Percentiles rank a stretch among this genome's conserved stretches.
Evolutionary conservation across 2,888 invertebrate genomes (phyloP).

Genomic region (Pristionchus arcanus): DNA sequence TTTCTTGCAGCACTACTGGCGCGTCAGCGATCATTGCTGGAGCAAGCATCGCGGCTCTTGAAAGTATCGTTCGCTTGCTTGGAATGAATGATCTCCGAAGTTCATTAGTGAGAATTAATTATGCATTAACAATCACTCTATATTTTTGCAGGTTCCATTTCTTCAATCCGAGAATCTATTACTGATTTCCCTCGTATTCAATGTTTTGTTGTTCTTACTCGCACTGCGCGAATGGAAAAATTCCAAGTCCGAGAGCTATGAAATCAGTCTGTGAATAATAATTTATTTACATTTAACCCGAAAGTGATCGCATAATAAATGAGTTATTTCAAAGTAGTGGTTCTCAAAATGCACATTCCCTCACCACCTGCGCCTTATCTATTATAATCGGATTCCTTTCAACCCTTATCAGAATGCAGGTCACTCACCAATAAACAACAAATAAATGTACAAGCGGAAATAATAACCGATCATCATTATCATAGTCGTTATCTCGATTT

Average conservation of each 20-base stretch:
- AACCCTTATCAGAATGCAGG: background rate
- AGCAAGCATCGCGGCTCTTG: background rate
- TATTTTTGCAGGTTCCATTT: background rate
- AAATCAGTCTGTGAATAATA: background rate
- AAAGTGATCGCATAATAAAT: background rate
- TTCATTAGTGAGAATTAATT: background rate
- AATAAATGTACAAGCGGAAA: background rate
- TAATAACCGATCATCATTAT: background rate
- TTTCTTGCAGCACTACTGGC: background rate
- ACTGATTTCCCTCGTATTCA: background rate
- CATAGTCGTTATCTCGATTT: background rate
- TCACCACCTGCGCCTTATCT: too few relatives aligned
- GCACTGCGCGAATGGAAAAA: background rate
- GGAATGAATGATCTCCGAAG: background rate
- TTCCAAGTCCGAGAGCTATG: background rate
- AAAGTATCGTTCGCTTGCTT: background rate
- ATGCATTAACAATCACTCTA: too few relatives aligned
- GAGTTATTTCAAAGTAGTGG: background rate
- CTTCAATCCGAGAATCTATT: background rate
- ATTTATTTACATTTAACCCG: background rate
- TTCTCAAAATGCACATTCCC: background rate
- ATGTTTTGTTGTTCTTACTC: background rate
- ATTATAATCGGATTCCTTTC: background rate
- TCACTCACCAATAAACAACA: background rate
- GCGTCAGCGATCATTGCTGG: background rate